phyloP scores from a whole-genome alignment of 2,888 invertebrate genomes.

The Hirtodrosophila trivittata region DNA sequence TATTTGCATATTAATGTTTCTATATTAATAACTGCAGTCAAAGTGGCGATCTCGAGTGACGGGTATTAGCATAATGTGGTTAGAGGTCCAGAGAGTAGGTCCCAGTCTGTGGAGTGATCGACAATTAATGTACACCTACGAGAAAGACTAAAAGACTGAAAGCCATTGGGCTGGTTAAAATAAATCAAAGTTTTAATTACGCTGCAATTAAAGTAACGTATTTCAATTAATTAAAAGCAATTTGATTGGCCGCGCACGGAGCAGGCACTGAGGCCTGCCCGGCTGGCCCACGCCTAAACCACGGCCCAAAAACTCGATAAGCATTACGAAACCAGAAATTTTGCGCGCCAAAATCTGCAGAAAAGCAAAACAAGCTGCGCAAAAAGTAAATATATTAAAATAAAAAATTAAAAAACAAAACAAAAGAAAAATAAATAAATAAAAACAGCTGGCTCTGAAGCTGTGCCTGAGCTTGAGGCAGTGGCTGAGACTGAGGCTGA shows the following conservation, averaged over 20 bases:
- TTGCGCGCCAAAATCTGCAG: conserved; percentile 53
- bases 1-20: conserved; percentile 41
- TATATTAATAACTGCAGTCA: conserved; percentile 28
- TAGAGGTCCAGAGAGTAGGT: conserved; percentile 8
- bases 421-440: conserved; percentile 11
- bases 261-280: conserved; percentile 1
- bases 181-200: conserved; percentile 78
- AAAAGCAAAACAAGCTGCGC: conserved; percentile 40
- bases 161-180: conserved; percentile 32
- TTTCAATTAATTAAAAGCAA: conserved; percentile 77
- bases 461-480: not conserved
- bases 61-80: conserved; percentile 50
- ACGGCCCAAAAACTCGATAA: conserved; percentile 38
- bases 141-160: not conserved
- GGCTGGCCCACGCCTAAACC: conserved; percentile 45
- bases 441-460: conserved; percentile 35
- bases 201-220: conserved; percentile 75
- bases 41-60: conserved; percentile 29
- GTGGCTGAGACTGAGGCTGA: conserved; percentile 9
- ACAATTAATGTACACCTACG: conserved; percentile 29
- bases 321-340: conserved; percentile 52
- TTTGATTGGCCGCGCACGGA: conserved; percentile 50
- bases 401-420: conserved; percentile 23
- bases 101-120: conserved; percentile 13
- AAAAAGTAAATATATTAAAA: conserved; percentile 45